Evolutionary conservation across 2,797 vertebrate genomes (phyloP).

Genomic region (Eulemur mongoz): DNA sequence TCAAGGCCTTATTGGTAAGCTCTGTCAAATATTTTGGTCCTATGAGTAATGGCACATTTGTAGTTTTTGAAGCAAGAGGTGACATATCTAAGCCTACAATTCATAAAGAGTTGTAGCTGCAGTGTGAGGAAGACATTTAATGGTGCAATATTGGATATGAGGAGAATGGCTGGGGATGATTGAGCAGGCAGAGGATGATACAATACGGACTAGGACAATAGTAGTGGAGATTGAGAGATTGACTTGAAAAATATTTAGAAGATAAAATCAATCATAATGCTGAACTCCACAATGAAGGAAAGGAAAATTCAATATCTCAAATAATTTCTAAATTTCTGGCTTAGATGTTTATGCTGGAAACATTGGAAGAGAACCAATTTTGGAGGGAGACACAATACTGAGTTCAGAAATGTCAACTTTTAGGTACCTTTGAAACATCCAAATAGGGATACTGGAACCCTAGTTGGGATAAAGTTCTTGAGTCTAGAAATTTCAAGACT

Average conservation of each 20-base stretch:
- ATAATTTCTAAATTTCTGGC: neutral
- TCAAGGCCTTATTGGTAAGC: neutral
- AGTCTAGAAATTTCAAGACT: neutral
- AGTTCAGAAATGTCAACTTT: neutral
- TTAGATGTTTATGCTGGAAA: neutral
- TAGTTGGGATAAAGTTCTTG: neutral
- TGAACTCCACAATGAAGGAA: neutral
- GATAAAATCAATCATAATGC: neutral
- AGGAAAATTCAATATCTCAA: neutral
- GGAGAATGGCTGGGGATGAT: neutral
- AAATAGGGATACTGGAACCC: neutral
- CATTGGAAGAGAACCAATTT: neutral
- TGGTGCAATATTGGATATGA: no score
- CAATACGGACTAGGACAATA: fast-evolving
- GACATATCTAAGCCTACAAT: neutral
- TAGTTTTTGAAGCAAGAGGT: neutral
- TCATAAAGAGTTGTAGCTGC: neutral
- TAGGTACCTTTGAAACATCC: neutral
- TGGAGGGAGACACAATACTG: neutral
- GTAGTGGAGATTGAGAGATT: neutral
- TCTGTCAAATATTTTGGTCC: neutral
- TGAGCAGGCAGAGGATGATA: neutral
- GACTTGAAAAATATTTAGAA: neutral
- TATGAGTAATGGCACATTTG: neutral
- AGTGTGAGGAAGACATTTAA: neutral